phyloP scores from a whole-genome alignment of 1,140 invertebrate species.

The Drosophila fuyamai region DNA sequence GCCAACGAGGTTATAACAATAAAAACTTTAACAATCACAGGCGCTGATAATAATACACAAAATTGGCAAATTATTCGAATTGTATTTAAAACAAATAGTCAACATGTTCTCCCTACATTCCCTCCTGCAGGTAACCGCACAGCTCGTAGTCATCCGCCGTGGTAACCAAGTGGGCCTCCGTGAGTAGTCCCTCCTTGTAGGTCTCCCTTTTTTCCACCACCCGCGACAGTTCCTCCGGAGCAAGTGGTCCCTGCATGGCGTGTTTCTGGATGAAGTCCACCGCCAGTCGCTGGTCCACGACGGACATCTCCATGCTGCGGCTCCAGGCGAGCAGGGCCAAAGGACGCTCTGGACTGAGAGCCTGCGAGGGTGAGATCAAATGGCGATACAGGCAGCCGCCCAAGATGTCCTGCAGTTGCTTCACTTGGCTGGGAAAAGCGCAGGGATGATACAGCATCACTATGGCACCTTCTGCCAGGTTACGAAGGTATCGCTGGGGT shows the following conservation, averaged over 20 bases:
- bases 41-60: too few relatives aligned
- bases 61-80: conserved; percentile 23
- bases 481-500: conserved; percentile 93
- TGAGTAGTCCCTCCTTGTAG: conserved; percentile 86
- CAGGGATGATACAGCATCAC: conserved; percentile 96
- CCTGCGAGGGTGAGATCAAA: conserved; percentile 91
- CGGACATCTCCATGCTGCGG: conserved; percentile 89
- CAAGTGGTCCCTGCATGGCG: conserved; percentile 88
- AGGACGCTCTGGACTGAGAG: conserved; percentile 88
- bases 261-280: conserved; percentile 88
- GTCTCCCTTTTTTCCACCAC: conserved; percentile 89
- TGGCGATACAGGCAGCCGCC: conserved; percentile 91
- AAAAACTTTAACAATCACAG: too few relatives aligned
- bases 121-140: conserved; percentile 84
- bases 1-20: too few relatives aligned
- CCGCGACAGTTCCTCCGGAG: conserved; percentile 67
- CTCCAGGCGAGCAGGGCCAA: conserved; percentile 92
- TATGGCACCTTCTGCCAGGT: conserved; percentile 93
- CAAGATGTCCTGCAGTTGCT: conserved; percentile 88
- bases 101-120: conserved; percentile 49
- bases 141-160: conserved; percentile 85
- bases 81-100: conserved; percentile 39
- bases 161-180: conserved; percentile 86
- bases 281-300: conserved; percentile 87
- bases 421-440: conserved; percentile 89